A percentile compares a stretch with the other conserved stretches of the same genome.
phyloP scores from a whole-genome alignment of 92 coral and sea anemone genomes.

The Isaurus tuberculatus region DNA sequence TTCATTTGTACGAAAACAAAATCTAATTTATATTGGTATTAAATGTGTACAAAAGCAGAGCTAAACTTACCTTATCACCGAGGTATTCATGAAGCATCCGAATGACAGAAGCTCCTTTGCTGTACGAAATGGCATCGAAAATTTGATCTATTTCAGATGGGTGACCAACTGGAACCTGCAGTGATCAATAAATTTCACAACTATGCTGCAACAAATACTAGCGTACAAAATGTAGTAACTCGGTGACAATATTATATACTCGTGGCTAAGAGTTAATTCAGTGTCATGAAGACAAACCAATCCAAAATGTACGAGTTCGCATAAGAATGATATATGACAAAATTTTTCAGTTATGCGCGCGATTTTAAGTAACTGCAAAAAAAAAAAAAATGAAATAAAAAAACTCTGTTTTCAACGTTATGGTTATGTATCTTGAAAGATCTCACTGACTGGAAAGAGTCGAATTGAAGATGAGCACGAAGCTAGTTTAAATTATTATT shows the following conservation, averaged over 20 bases:
- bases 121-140: conserved; percentile 96
- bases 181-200: neutral
- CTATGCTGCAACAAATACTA: neutral
- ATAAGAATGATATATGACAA: too few relatives aligned
- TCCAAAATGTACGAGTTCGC: too few relatives aligned
- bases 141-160: conserved; percentile 96
- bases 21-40: too few relatives aligned
- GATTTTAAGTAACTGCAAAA: too few relatives aligned
- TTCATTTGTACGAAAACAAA: too few relatives aligned
- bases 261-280: too few relatives aligned
- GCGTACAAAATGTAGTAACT: neutral
- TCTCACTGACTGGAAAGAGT: neutral
- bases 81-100: conserved; percentile 95
- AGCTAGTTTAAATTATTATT: too few relatives aligned
- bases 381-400: too few relatives aligned
- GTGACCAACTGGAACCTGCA: conserved; percentile 95
- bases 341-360: too few relatives aligned
- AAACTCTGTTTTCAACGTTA: neutral
- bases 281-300: too few relatives aligned
- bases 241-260: too few relatives aligned
- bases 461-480: neutral
- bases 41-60: neutral
- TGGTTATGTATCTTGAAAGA: too few relatives aligned
- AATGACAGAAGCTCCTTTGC: conserved; percentile 97
- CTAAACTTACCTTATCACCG: conserved; percentile 81